Evolutionary conservation across 2,113 vertebrate species (phyloP).

Genomic region (Callopanchax toddi): DNA sequence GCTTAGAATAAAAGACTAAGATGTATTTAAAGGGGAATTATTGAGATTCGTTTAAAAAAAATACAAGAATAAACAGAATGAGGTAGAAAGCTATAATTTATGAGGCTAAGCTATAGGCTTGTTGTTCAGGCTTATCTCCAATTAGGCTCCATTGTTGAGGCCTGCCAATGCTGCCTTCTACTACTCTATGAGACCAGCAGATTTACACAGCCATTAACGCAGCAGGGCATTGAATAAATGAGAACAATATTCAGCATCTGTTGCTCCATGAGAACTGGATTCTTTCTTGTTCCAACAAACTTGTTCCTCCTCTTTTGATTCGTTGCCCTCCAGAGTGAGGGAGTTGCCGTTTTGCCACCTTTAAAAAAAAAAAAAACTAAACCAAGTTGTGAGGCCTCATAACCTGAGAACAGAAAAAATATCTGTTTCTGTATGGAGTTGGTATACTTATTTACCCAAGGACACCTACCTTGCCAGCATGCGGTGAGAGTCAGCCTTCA

Average conservation of each 20-base stretch:
- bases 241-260: slow-evolving; percentile 70
- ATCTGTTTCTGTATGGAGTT: slow-evolving; percentile 41
- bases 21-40: slow-evolving; percentile 2
- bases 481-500: slow-evolving; percentile 55
- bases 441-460: slow-evolving; percentile 55
- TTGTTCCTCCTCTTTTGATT: not conserved
- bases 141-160: slow-evolving; percentile 77
- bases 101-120: slow-evolving; percentile 63
- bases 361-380: slow-evolving; percentile 51
- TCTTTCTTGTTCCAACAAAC: slow-evolving; percentile 40
- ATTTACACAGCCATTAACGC: slow-evolving; percentile 76
- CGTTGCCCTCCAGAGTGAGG: slow-evolving; percentile 31
- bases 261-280: slow-evolving; percentile 53
- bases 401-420: slow-evolving; percentile 37
- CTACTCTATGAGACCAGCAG: slow-evolving; percentile 65
- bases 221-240: slow-evolving; percentile 71
- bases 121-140: slow-evolving; percentile 82
- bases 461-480: slow-evolving; percentile 58
- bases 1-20: slow-evolving; percentile 20
- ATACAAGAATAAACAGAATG: slow-evolving; percentile 14
- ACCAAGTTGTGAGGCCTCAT: slow-evolving; percentile 50
- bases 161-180: slow-evolving; percentile 71
- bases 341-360: slow-evolving; percentile 57
- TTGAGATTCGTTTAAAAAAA: slow-evolving; percentile 1
- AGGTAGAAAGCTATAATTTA: slow-evolving; percentile 72